Percentiles rank a stretch among this genome's conserved stretches.
Evolutionary conservation across 2,797 vertebrate genomes (phyloP).

Genomic region (Betta splendens): DNA sequence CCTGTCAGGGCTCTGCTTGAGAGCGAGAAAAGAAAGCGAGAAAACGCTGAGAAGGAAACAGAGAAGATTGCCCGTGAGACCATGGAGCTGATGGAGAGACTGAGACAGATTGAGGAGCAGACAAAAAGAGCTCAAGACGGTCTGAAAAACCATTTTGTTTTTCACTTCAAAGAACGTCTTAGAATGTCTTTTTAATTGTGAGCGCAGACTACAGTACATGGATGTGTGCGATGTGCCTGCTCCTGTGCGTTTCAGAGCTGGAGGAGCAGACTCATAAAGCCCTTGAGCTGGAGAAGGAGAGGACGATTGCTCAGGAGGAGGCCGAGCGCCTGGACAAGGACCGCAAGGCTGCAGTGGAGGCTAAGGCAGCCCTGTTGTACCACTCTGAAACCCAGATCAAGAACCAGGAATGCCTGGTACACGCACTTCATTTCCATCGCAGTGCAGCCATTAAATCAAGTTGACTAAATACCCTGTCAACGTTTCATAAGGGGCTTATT

Average conservation of each 20-base stretch:
- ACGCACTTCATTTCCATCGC: background rate
- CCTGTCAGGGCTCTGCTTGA: conserved; percentile 90
- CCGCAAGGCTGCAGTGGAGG: conserved; percentile 88
- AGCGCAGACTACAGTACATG: too few species aligned
- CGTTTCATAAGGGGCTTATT: conserved; percentile 1
- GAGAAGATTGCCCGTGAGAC: conserved; percentile 98
- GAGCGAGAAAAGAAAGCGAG: conserved; percentile 97
- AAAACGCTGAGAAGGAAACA: conserved; percentile 95
- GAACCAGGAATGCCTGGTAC: conserved; percentile 92
- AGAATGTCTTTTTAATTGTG: conserved; percentile 10
- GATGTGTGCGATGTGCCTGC: conserved; percentile 2
- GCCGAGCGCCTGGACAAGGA: conserved; percentile 93
- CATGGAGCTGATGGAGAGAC: conserved; percentile 93
- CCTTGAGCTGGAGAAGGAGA: conserved; percentile 92
- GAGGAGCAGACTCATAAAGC: conserved; percentile 95
- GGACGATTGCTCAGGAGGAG: conserved; percentile 89
- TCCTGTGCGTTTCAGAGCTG: conserved; percentile 82
- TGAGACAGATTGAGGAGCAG: conserved; percentile 95
- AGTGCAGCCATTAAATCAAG: conserved; percentile 3
- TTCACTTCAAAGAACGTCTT: conserved; percentile 30
- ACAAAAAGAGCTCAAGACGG: conserved; percentile 97
- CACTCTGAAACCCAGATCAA: conserved; percentile 90
- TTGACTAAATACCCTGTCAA: background rate
- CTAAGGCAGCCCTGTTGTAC: conserved; percentile 88
- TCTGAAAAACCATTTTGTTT: conserved; percentile 76